Base-by-base conservation (phyloP, 1,140 invertebrate genomes). In the Penaeus indicus region DNA sequence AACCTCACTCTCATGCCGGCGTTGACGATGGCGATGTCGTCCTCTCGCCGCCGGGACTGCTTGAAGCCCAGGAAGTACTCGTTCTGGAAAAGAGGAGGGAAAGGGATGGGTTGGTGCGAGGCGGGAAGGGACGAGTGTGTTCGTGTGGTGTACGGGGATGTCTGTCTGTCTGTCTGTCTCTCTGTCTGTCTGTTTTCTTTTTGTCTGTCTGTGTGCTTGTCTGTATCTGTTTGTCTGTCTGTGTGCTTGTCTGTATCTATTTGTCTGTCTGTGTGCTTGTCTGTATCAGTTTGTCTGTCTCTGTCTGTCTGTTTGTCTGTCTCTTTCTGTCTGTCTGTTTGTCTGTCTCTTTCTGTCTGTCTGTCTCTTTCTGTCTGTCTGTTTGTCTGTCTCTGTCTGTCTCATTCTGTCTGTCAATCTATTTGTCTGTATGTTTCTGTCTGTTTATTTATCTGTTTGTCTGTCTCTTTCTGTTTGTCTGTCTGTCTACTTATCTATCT, bases 1-100 rank as follows among this genome's bases (percentile, higher is more conserved):
- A 95, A 91, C 32, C 92, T 81, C 22, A 92, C 91, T 92, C 95
- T 96, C 89, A 98, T 94, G 7, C 96, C 97, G 64, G 96, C 95
- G 92, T 98, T 99, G 0, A 98, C 97, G 90, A 99, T 98, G 21
- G 98, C 97, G 91, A 99, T 99, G 92, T 99, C 98, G 93, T 99
- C 97, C 91, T 99, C 98, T 91, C 96, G 94, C 87, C 98, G 94
- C 92, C 96, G 96, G 0, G 98, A 96, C 94, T 99, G 98, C 93
- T 99, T 99, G 91, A 96, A 98, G 21, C 96, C 97, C 90, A 95
- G 94, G 92, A 98, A 96, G 92, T 95, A 96, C 93, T 98, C 96
- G 92, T 85, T 79, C 75, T 79, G 61, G 47, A 42, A 19, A 13
- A 21, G 47, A 0, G 42, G 25, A 22, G 19, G n/a, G 11, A 16